phyloP scores from a whole-genome alignment of 2,888 invertebrate genomes.

The Nasonovia ribisnigri region DNA sequence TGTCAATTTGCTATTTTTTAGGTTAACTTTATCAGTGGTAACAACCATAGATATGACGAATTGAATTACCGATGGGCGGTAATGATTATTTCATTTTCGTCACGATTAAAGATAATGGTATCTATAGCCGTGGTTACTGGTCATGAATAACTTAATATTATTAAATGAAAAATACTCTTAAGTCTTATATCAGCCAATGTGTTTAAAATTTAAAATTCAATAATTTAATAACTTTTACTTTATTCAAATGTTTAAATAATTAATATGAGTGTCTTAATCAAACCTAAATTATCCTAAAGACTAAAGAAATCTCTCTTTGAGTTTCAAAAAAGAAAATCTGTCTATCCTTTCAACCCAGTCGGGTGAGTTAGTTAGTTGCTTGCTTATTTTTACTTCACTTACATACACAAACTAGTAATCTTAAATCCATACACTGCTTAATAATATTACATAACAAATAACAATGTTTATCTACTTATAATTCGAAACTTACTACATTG shows the following conservation, averaged over 20 bases:
- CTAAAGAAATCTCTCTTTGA: background rate
- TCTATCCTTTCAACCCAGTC: slow-evolving; percentile 1
- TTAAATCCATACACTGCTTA: background rate
- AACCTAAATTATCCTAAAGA: background rate
- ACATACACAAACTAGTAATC: background rate
- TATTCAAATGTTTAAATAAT: background rate
- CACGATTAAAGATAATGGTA: background rate
- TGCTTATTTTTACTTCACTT: background rate
- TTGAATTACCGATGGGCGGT: background rate
- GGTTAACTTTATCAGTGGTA: background rate
- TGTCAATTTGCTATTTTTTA: background rate
- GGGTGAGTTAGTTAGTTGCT: slow-evolving; percentile 13
- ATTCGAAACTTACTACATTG: background rate
- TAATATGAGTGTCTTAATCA: background rate
- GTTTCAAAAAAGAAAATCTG: background rate
- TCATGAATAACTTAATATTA: no score
- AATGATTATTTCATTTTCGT: background rate
- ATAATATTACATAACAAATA: background rate
- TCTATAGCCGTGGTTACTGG: background rate
- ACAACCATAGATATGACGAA: background rate
- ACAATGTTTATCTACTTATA: background rate
- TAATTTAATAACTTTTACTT: background rate
- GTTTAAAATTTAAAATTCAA: background rate
- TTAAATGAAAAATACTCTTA: background rate
- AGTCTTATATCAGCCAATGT: background rate